Percentiles rank a stretch among this genome's conserved stretches.
These are phyloP conservation scores for Spilarctia lutea DNA, from an alignment of 2,888 invertebrate genomes.

Conservation along the genomic window DNA sequence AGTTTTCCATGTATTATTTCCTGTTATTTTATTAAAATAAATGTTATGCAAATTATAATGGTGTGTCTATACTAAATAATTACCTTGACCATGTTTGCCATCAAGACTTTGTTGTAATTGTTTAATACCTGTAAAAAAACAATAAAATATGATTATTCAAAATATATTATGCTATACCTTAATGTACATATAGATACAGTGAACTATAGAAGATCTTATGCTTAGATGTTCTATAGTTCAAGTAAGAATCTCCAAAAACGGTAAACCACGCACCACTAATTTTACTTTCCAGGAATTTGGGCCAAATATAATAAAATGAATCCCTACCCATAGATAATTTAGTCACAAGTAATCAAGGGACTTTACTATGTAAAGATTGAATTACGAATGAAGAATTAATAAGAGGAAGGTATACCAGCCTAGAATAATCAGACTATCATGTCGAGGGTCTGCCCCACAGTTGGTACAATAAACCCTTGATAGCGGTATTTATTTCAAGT, in stretches of 20 bases:
- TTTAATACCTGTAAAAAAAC: conserved; percentile 15
- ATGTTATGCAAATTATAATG: conserved; percentile 4
- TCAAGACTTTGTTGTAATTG: background rate
- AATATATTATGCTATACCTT: background rate
- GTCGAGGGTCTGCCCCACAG: no score
- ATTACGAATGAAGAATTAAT: no score
- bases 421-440: no score
- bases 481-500: no score
- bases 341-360: no score
- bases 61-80: background rate
- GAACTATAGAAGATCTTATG: no score
- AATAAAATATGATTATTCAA: background rate
- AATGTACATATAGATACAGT: no score
- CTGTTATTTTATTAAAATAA: conserved; percentile 3
- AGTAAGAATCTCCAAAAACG: background rate
- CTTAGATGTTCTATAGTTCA: no score
- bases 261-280: background rate
- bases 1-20: conserved; percentile 1
- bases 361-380: background rate
- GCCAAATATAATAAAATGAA: no score
- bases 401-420: background rate
- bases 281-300: no score
- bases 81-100: conserved; percentile 1
- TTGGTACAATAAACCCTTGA: no score
- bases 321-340: no score